Percentiles rank a stretch among this genome's conserved stretches.
Conservation (phyloP, 2,797 vertebrate species). For the Pteropus rufus region DNA sequence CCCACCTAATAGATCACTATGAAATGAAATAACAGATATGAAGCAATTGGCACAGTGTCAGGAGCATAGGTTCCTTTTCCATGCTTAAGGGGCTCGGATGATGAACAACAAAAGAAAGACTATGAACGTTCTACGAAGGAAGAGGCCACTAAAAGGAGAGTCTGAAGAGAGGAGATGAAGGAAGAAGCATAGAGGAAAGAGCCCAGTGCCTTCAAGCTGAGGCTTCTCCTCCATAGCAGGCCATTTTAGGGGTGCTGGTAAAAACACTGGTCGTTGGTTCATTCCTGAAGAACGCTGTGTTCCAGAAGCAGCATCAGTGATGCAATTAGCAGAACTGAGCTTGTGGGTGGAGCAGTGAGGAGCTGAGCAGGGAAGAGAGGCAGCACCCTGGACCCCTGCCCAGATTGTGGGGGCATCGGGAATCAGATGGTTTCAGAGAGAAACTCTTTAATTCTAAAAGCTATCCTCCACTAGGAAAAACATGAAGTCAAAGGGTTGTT, state of each 20-base stretch:
- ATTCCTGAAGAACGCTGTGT: background rate
- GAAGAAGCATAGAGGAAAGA: background rate
- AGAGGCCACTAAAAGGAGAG: background rate
- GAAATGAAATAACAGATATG: background rate
- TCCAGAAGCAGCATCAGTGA: constrained; percentile 10
- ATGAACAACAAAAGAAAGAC: background rate
- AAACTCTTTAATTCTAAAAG: constrained; percentile 32
- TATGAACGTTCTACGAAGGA: background rate
- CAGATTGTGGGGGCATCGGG: constrained; percentile 23
- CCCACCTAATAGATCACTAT: background rate
- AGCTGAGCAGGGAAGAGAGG: constrained; percentile 9
- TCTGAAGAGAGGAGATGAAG: background rate
- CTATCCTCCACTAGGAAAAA: constrained; percentile 21
- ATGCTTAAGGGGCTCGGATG: background rate
- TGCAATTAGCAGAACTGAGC: constrained; percentile 20
- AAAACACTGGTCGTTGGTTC: background rate
- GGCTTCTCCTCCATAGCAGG: background rate
- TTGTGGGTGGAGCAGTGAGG: background rate
- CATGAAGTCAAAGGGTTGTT: background rate
- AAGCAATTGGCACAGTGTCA: background rate
- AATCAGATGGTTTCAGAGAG: constrained; percentile 22
- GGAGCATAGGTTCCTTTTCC: background rate
- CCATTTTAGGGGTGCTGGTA: background rate
- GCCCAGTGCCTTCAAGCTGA: background rate
- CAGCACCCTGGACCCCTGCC: constrained; percentile 31